Evolutionary conservation across 92 coral and sea anemone species (phyloP), one percentile per base, ranked within the genome.

Genomic region (Zoanthus gigantus): DNA sequence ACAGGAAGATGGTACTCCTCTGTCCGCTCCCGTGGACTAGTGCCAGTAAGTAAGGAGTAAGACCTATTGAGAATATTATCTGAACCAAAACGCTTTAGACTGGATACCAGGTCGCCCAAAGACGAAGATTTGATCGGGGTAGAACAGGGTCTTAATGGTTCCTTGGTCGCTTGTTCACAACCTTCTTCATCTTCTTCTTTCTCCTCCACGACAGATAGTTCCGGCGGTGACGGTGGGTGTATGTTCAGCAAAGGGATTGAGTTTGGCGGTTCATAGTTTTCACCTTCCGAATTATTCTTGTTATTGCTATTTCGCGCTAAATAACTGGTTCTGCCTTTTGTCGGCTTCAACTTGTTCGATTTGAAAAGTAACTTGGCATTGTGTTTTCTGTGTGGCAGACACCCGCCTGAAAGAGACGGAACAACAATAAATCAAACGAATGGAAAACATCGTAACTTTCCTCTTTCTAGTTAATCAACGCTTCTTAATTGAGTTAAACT

Each of bases 221-320:
- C 92, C 9, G 96, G 95, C 7, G 96, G 98, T 48, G 96, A 86
- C 2, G 96, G 96, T 16, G 96, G 98, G 34, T 78, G 89, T 7
- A 94, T 87, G 37, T 77, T 93, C 91, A 94, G 87, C 45, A 93
- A 16, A 4, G 98, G 98, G 31, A 94, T 88, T 34, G 87, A 91
- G 79, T 91, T 90, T 65, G 94, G 94, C 17, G 91, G 80, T 81
- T 88, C 91, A 23, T 71, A 81, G 37, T 80, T 69, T 45, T 44
- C 84, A 46, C 63, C 63, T 7, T 81, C 85, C 4, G 74, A 17
- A 68, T 10, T 61, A 31, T 77, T 77, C 30, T 42, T 61, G 74
- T 34, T 81, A 8, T 66, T 81, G 32, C 83, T 79, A 23, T 79
- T 60, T 58, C 63, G 68, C 63, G 83, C 56, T 15, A 58, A 54